Evolutionary conservation across 2,797 vertebrate genomes (phyloP).

Genomic region (Anabacerthia variegaticeps): DNA sequence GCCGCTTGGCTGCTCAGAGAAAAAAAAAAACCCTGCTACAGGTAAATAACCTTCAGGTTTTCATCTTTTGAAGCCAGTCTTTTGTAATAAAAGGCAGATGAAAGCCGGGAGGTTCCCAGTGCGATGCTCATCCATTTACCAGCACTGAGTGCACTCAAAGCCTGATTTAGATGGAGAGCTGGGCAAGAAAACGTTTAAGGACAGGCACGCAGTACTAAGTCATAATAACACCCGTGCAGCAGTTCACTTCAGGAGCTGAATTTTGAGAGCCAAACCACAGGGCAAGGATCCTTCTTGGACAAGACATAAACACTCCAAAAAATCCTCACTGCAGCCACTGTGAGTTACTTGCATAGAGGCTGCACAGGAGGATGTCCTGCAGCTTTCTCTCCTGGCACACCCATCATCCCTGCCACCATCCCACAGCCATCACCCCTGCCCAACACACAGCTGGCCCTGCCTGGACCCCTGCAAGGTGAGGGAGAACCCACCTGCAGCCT

Average conservation of each 20-base stretch:
- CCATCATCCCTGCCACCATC: fast-evolving
- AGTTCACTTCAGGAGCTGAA: neutral
- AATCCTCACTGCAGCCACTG: fast-evolving
- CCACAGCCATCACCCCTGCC: neutral
- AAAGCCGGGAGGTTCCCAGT: constrained; percentile 9
- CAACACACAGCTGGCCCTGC: neutral
- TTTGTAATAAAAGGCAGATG: neutral
- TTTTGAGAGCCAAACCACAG: neutral
- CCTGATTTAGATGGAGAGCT: neutral
- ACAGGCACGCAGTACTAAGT: neutral
- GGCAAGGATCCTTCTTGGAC: neutral
- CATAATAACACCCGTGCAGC: neutral
- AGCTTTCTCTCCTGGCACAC: neutral
- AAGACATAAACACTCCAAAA: neutral
- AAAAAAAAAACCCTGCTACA: neutral
- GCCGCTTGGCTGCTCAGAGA: neutral
- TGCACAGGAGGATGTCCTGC: fast-evolving
- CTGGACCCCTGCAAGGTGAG: neutral
- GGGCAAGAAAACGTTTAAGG: neutral
- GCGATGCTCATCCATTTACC: neutral
- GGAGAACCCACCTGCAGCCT: neutral
- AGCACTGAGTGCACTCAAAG: neutral
- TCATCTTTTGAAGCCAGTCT: neutral
- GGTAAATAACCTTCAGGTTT: constrained; percentile 49
- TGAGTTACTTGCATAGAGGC: fast-evolving